phyloP scores from a whole-genome alignment of 2,113 vertebrate genomes.

The Cyprinodon brontotheroides region DNA sequence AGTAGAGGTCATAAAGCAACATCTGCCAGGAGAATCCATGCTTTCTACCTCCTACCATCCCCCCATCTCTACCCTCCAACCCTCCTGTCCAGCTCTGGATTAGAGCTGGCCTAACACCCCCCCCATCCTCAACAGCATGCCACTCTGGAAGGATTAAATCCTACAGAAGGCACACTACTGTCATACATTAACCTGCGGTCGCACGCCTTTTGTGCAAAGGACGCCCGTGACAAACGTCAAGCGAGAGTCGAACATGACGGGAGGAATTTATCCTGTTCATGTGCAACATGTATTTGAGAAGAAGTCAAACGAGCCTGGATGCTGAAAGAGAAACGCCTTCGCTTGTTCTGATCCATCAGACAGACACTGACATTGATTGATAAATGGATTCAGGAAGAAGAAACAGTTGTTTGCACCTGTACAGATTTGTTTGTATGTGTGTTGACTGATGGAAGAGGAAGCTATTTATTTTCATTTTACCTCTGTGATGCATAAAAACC shows the following conservation, averaged over 20 bases:
- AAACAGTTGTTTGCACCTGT: constrained; percentile 12
- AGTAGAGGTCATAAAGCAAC: constrained; percentile 59
- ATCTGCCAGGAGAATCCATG: constrained; percentile 56
- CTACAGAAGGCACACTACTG: constrained; percentile 47
- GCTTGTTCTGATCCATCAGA: constrained; percentile 1
- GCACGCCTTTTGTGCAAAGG: constrained; percentile 32
- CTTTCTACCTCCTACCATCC: constrained; percentile 26
- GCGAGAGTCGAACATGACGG: neutral
- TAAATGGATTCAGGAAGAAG: neutral
- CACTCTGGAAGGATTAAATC: constrained; percentile 69
- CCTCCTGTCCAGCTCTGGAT: constrained; percentile 58
- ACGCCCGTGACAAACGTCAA: neutral
- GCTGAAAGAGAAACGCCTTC: neutral
- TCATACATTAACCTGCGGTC: constrained; percentile 64
- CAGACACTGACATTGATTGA: too few species aligned
- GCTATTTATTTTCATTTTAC: neutral
- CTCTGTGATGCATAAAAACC: neutral
- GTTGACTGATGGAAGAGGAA: neutral
- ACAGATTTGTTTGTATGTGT: neutral
- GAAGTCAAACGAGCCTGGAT: neutral
- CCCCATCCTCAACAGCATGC: constrained; percentile 8
- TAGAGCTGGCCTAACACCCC: constrained; percentile 49
- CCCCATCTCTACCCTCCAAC: constrained; percentile 1
- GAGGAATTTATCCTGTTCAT: neutral
- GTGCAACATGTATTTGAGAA: constrained; percentile 23